phyloP scores from a whole-genome alignment of 2,113 vertebrate genomes.

The Sinocyclocheilus anophthalmus region DNA sequence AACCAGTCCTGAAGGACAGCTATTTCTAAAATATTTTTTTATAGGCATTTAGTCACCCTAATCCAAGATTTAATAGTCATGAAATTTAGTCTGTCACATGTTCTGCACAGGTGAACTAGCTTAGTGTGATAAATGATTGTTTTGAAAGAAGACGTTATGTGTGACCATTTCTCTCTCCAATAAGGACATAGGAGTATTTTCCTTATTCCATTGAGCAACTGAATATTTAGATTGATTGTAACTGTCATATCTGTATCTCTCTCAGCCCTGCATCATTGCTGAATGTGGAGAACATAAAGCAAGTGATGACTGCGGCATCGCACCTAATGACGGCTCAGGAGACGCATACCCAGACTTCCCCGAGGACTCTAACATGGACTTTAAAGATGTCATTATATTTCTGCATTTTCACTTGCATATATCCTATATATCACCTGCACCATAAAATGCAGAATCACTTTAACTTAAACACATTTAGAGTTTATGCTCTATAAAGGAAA shows the following conservation, averaged over 20 bases:
- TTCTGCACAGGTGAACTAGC: neutral
- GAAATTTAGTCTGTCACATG: constrained; percentile 1
- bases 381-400: constrained; percentile 84
- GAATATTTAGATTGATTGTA: constrained; percentile 6
- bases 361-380: constrained; percentile 87
- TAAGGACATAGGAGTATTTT: neutral
- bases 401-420: constrained; percentile 20
- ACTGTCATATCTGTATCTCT: constrained; percentile 18
- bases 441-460: neutral
- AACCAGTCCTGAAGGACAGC: neutral
- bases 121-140: neutral
- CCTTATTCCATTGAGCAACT: neutral
- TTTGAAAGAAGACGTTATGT: constrained; percentile 1
- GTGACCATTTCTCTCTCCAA: neutral
- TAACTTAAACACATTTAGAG: neutral
- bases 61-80: constrained; percentile 17
- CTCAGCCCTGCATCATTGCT: constrained; percentile 84
- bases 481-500: too few relatives aligned
- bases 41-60: neutral
- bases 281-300: constrained; percentile 91
- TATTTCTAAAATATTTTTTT: neutral
- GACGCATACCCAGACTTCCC: constrained; percentile 90
- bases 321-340: constrained; percentile 82
- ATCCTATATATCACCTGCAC: neutral
- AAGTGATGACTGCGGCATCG: constrained; percentile 82